Evolutionary conservation across 2,888 invertebrate genomes (phyloP).

Genomic region (Rhingia rostrata): DNA sequence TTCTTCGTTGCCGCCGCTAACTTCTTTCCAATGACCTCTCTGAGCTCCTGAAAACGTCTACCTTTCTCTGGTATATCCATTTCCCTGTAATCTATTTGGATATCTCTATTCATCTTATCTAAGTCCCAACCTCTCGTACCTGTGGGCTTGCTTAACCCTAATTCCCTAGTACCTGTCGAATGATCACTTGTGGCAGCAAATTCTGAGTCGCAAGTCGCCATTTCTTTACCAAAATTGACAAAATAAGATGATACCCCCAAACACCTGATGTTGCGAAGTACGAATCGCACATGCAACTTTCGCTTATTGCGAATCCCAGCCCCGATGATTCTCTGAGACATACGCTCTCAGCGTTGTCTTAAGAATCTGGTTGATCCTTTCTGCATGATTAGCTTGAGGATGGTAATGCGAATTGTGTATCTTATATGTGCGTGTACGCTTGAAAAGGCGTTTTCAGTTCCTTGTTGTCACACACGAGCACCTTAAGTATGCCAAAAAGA

Average conservation of each 20-base stretch:
- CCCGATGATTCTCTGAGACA: too few species aligned
- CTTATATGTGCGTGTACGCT: background rate
- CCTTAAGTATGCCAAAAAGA: background rate
- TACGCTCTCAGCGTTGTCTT: constrained; percentile 24
- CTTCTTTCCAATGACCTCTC: background rate
- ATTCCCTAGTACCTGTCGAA: too few species aligned
- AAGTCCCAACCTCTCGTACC: too few species aligned
- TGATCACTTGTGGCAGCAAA: too few species aligned
- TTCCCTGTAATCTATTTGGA: too few species aligned
- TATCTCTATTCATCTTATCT: too few species aligned
- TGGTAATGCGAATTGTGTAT: constrained; percentile 5
- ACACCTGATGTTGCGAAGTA: too few species aligned
- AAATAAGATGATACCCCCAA: constrained; percentile 31
- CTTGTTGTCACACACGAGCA: background rate
- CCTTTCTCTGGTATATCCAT: background rate
- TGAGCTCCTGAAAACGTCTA: background rate
- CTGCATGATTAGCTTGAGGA: too few species aligned
- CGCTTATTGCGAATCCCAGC: too few species aligned
- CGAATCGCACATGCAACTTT: too few species aligned
- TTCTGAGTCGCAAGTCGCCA: constrained; percentile 9
- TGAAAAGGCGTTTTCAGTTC: background rate
- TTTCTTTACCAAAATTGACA: constrained; percentile 22
- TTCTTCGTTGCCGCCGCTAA: constrained; percentile 1
- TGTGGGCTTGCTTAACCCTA: too few species aligned
- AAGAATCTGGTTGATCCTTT: too few species aligned